Percentiles rank a stretch among this genome's conserved stretches.
Conservation (phyloP, 2,888 invertebrate species). For the Scelioninae gen. 1 region DNA sequence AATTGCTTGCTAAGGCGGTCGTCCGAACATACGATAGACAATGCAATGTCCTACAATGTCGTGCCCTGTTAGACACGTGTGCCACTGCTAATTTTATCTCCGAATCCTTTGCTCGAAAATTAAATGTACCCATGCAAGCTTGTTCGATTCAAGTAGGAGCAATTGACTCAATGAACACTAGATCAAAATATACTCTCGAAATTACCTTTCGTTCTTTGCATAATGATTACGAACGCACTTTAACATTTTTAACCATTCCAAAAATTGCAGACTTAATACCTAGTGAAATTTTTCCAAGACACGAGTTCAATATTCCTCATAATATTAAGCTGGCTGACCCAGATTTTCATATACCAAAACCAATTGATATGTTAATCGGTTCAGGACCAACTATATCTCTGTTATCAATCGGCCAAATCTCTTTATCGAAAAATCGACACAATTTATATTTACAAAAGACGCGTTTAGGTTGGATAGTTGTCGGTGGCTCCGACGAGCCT, state of each 20-base stretch:
- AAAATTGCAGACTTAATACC: background rate
- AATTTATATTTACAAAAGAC: too few species aligned
- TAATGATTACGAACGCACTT: background rate
- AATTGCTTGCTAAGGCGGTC: background rate
- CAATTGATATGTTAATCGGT: too few species aligned
- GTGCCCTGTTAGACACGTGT: constrained; percentile 2
- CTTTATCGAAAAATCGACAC: too few species aligned
- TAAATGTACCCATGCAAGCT: background rate
- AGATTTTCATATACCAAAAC: too few species aligned
- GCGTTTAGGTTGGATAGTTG: too few species aligned
- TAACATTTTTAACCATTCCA: constrained; percentile 2
- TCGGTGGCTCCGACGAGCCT: too few species aligned
- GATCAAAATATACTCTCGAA: background rate
- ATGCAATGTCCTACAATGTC: background rate
- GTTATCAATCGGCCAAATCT: too few species aligned
- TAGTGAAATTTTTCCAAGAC: background rate
- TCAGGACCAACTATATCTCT: too few species aligned
- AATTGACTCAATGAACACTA: background rate
- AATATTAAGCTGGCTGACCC: too few species aligned
- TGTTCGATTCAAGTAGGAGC: background rate
- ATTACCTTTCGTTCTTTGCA: background rate
- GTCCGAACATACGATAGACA: background rate
- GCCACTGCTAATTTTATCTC: constrained; percentile 6
- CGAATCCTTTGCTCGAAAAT: background rate
- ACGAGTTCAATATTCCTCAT: background rate